Percentiles rank a stretch among this genome's conserved stretches.
Conservation (phyloP, 2,888 invertebrate genomes). For the Andricus curvator region DNA sequence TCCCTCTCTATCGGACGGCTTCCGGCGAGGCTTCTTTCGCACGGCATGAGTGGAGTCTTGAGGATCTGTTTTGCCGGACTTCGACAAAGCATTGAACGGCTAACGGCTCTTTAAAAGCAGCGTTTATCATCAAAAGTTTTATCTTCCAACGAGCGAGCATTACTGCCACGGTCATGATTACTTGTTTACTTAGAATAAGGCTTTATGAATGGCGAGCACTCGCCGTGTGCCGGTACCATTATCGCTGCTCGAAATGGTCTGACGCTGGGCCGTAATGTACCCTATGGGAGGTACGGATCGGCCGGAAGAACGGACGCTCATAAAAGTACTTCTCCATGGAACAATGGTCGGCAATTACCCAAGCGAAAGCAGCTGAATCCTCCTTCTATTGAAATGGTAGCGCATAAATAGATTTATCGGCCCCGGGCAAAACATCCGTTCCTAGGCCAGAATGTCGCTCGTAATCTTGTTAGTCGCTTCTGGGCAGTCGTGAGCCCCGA, state of each 20-base stretch:
- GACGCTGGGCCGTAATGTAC: constrained; percentile 13
- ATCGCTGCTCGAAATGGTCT: constrained; percentile 39
- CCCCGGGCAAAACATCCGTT: constrained; percentile 50
- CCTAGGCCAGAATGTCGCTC: constrained; percentile 56
- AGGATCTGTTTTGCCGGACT: neutral
- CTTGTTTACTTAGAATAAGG: constrained; percentile 39
- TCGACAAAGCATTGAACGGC: constrained; percentile 29
- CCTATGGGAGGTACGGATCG: constrained; percentile 23
- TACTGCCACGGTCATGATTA: constrained; percentile 48
- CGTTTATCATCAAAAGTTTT: constrained; percentile 43
- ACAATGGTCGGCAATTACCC: constrained; percentile 62
- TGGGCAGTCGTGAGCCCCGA: constrained; percentile 35
- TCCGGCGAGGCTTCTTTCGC: constrained; percentile 26
- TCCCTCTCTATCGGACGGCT: constrained; percentile 3
- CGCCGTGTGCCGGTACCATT: constrained; percentile 41
- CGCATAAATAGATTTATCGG: constrained; percentile 67
- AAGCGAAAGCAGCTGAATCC: constrained; percentile 50
- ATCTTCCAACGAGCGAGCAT: constrained; percentile 17
- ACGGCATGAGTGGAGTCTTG: neutral
- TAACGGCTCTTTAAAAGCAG: constrained; percentile 47
- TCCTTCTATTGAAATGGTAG: constrained; percentile 56
- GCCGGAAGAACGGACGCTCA: constrained; percentile 42
- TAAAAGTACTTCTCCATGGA: constrained; percentile 38
- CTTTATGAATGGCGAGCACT: constrained; percentile 56
- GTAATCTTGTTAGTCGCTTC: constrained; percentile 67